Evolutionary conservation across 2,888 invertebrate genomes (phyloP), one percentile per base, ranked within the genome.

Genomic region (Seira ritae): DNA sequence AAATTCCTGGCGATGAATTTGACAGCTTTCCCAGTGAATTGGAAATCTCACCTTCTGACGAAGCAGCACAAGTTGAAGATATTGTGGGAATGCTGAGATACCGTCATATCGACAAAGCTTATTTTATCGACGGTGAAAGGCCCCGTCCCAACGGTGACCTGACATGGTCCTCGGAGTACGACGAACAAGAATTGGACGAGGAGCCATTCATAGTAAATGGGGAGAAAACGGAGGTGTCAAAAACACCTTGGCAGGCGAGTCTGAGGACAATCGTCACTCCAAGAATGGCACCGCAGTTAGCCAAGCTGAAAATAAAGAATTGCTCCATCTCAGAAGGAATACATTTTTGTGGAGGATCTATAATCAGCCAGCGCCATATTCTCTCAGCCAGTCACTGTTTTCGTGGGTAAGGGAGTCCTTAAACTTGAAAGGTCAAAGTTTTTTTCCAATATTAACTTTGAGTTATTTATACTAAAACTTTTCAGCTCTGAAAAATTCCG

Each of bases 181-280:
- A 55, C 15, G 12, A 42, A 42, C 6, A 42, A 8, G 55, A 55
- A 55, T 15, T 55, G 12, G 55, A 55, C 0, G 80, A 73, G 20
- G 76, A 78, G 3, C 68, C 75, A 15, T 73, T 84, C 0, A 42
- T 86, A 17, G 81, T 81, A 8, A 80, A 86, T 37, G 85, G 85
- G 12, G 69, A 79, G 1, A 76, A 84, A 8, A 81, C 81, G 1
- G n/a, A 79, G 0, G 78, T 86, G 10, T 50, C 72, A 12, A 50
- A 50, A 4, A 81, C 84, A 12, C 85, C 85, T 10, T 86, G 84
- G 85, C 85, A 86, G 81, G 85, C 75, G 0, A 84, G 84, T 68
- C 23, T 86, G 20, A 50, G 85, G 4, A 62, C 22, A 0, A 12
- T 65, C 8, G 19, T 81, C 4, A 31, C 77, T 0, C 46, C 65